phyloP scores from a whole-genome alignment of 2,888 invertebrate genomes.

The Cartodere bifasciata region DNA sequence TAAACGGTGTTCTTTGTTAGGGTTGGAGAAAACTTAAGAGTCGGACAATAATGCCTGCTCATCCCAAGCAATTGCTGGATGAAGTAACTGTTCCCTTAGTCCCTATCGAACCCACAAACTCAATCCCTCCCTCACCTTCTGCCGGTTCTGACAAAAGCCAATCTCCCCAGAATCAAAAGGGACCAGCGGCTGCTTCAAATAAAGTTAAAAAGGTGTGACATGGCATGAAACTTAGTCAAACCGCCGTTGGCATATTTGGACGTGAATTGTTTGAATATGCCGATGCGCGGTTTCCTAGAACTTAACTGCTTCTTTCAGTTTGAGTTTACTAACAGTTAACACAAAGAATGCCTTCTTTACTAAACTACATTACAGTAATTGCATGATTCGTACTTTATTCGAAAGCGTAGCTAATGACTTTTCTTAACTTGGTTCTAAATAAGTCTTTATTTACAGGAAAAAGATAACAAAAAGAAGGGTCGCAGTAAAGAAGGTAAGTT shows the following conservation, averaged over 20 bases:
- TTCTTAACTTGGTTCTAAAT: conserved; percentile 12
- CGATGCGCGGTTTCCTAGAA: too few relatives aligned
- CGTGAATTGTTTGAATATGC: too few relatives aligned
- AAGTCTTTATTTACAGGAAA: conserved; percentile 50
- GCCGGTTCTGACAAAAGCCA: conserved; percentile 41
- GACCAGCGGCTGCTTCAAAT: conserved; percentile 39
- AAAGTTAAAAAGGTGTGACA: conserved; percentile 39
- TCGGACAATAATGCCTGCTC: conserved; percentile 58
- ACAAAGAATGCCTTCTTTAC: too few relatives aligned
- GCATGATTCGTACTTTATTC: too few relatives aligned
- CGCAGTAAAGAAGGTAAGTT: conserved; percentile 81
- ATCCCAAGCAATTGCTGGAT: conserved; percentile 41
- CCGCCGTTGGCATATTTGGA: too few relatives aligned
- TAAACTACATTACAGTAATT: too few relatives aligned
- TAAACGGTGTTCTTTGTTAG: conserved; percentile 34
- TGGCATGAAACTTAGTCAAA: too few relatives aligned
- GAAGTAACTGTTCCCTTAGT: conserved; percentile 33
- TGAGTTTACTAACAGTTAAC: too few relatives aligned
- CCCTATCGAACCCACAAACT: conserved; percentile 30
- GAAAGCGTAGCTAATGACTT: too few relatives aligned
- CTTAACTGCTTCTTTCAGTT: too few relatives aligned
- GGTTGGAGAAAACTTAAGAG: conserved; percentile 71
- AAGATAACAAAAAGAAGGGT: conserved; percentile 75
- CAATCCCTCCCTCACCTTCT: conserved; percentile 35
- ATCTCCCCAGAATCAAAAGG: conserved; percentile 39